phyloP scores from a whole-genome alignment of 1,140 invertebrate genomes.

The Stegodyphus mimosarum region DNA sequence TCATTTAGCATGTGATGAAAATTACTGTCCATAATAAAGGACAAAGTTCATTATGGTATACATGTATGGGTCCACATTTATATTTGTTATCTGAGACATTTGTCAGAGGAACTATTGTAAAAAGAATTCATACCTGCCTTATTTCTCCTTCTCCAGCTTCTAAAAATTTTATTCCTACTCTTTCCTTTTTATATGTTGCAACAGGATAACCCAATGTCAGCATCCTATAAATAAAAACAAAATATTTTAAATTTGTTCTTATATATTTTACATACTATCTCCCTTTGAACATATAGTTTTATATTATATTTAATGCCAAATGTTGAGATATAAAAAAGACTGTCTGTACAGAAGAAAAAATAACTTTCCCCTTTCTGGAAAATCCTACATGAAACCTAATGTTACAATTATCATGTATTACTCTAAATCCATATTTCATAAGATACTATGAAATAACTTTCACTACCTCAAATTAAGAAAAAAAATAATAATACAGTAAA shows the following conservation, averaged over 20 bases:
- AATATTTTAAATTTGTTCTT: neutral
- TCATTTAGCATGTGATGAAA: neutral
- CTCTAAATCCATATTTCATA: no score
- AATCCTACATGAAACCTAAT: neutral
- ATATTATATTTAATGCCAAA: no score
- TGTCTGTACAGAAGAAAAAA: neutral
- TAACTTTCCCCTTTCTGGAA: neutral
- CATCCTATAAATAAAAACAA: slow-evolving; percentile 8
- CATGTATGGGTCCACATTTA: neutral
- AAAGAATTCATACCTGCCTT: slow-evolving; percentile 9
- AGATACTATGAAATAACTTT: no score
- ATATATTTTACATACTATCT: no score
- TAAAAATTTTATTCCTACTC: slow-evolving; percentile 31
- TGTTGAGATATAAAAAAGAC: neutral
- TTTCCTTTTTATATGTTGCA: slow-evolving; percentile 35
- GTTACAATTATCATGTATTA: no score
- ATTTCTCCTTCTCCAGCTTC: neutral
- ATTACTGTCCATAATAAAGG: neutral
- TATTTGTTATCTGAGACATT: neutral
- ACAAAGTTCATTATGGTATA: neutral
- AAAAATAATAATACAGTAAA: no score
- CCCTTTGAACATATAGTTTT: no score
- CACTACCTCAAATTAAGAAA: no score
- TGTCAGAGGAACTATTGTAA: neutral
- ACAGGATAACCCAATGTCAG: slow-evolving; percentile 36